Percentiles rank a stretch among this genome's conserved stretches.
These are phyloP conservation scores for Argyrosomus regius DNA, from an alignment of 2,797 vertebrate species.

Conservation along the genomic window DNA sequence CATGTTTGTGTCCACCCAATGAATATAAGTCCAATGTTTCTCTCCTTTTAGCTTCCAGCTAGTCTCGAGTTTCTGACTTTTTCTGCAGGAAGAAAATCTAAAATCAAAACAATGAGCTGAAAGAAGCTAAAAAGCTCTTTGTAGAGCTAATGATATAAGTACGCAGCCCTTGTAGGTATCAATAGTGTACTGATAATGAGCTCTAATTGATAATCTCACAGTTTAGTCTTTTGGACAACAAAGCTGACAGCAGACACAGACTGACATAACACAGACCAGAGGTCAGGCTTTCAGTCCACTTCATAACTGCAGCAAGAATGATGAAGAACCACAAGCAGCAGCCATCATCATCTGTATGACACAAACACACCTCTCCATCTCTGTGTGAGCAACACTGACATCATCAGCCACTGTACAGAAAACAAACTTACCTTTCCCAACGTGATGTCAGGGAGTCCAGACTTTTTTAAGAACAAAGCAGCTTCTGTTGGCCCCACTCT, in stretches of 20 bases:
- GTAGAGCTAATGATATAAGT: no score
- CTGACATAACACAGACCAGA: neutral
- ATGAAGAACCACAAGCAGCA: neutral
- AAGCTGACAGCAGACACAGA: neutral
- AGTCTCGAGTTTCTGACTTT: no score
- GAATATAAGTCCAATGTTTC: no score
- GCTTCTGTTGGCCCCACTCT: constrained; percentile 96
- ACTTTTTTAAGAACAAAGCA: constrained; percentile 96
- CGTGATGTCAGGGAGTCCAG: constrained; percentile 91
- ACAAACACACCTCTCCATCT: neutral
- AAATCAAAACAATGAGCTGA: no score
- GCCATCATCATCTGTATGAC: neutral
- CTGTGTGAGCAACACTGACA: neutral
- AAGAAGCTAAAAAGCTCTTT: no score
- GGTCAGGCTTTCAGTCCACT: neutral
- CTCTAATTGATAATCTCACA: neutral
- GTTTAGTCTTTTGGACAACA: neutral
- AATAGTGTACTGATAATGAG: neutral
- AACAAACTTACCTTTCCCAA: constrained; percentile 92
- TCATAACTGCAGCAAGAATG: neutral
- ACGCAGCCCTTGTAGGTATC: no score
- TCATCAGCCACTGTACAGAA: neutral
- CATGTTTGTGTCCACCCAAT: no score
- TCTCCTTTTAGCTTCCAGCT: no score
- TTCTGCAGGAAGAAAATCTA: no score